These are phyloP conservation scores for Torymus aiolomorphi DNA, from an alignment of 2,888 invertebrate species.

Conservation along the genomic window DNA sequence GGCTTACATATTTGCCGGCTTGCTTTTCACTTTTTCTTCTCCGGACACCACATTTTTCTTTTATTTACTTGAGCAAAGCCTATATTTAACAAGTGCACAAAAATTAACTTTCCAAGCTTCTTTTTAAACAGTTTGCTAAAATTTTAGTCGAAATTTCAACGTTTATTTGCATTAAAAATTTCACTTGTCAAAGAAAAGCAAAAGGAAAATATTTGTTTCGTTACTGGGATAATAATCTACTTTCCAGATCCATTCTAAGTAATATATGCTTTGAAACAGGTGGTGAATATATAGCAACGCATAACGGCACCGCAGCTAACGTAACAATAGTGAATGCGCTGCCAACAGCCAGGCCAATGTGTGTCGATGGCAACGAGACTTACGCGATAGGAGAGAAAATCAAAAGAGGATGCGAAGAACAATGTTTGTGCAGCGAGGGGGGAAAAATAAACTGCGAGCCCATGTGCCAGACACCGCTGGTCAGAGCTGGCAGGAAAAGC, in stretches of 20 bases:
- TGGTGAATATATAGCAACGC: constrained; percentile 68
- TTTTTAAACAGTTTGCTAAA: no score
- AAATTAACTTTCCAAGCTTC: no score
- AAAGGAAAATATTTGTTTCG: not conserved
- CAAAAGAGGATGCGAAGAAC: constrained; percentile 85
- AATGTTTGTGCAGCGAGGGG: constrained; percentile 83
- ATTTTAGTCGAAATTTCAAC: no score
- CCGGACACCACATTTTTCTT: no score
- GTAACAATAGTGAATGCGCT: constrained; percentile 56
- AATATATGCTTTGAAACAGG: constrained; percentile 59
- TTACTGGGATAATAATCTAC: not conserved
- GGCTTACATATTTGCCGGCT: not conserved
- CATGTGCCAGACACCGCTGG: constrained; percentile 82
- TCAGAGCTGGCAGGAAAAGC: constrained; percentile 82
- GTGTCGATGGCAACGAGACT: constrained; percentile 70
- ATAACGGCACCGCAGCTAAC: constrained; percentile 65
- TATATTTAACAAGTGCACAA: no score
- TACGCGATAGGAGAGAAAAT: constrained; percentile 83
- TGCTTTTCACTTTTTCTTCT: constrained; percentile 13
- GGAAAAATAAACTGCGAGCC: constrained; percentile 85
- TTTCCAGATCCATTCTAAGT: not conserved
- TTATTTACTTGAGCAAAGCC: no score
- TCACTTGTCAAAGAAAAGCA: no score
- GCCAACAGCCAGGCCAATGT: constrained; percentile 57
- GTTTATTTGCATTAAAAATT: no score